Conservation (phyloP, 2,113 vertebrate species). For the Lota lota region DNA sequence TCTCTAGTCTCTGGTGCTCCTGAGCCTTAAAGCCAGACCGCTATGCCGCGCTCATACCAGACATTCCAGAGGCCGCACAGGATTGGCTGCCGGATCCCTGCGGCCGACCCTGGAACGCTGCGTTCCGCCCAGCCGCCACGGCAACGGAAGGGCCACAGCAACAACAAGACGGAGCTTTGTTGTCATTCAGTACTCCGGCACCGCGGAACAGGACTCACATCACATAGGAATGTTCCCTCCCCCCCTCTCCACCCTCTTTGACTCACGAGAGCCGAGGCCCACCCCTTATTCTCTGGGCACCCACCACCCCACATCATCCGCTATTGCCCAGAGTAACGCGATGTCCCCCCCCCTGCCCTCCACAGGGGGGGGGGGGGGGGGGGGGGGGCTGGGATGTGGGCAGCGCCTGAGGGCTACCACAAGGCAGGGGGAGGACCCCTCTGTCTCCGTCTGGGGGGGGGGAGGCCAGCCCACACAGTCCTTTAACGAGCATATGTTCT, state of each 20-base stretch:
- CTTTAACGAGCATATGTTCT: slow-evolving; percentile 61
- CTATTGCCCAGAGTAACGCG: too few species aligned
- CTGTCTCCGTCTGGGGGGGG: too few species aligned
- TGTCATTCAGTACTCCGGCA: slow-evolving; percentile 39
- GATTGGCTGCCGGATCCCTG: slow-evolving; percentile 55
- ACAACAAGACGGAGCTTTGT: slow-evolving; percentile 55
- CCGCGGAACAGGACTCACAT: slow-evolving; percentile 54
- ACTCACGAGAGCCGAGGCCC: not conserved
- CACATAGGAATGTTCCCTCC: slow-evolving; percentile 8
- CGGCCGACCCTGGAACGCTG: slow-evolving; percentile 63
- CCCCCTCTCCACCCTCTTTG: slow-evolving; percentile 9
- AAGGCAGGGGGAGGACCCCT: too few species aligned
- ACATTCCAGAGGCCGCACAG: slow-evolving; percentile 71
- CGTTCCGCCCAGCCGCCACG: slow-evolving; percentile 57
- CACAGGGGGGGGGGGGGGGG: slow-evolving; percentile 35
- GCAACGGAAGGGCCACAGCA: slow-evolving; percentile 37
- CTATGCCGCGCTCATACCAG: slow-evolving; percentile 67
- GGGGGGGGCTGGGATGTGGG: slow-evolving; percentile 26
- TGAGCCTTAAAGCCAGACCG: slow-evolving; percentile 10
- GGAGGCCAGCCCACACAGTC: slow-evolving; percentile 36
- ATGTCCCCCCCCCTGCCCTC: slow-evolving; percentile 1
- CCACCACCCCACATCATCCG: slow-evolving; percentile 7
- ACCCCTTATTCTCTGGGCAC: slow-evolving; percentile 16
- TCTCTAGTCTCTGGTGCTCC: too few species aligned
- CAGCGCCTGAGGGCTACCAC: too few species aligned